Evolutionary conservation across 2,888 invertebrate genomes (phyloP), one percentile per base, ranked within the genome.

Genomic region (Drosophila algonquin): DNA sequence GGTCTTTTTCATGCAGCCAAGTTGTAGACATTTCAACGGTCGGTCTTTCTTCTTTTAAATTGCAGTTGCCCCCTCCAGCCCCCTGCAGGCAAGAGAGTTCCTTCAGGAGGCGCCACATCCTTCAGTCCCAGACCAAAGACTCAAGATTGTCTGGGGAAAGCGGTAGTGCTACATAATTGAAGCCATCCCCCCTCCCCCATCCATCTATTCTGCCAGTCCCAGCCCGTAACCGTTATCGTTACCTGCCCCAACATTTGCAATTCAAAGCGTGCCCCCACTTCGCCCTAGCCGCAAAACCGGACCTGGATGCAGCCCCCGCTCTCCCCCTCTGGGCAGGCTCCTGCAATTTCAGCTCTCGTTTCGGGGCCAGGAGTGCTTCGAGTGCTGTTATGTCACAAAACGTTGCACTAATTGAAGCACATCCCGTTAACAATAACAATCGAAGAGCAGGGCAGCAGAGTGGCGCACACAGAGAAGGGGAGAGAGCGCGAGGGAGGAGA

Each of bases 361-460:
- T 70, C 60, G 71, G 59, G 59, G 47, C 58, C 62, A 64, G 56
- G 51, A 75, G 76, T 70, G 58, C 48, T 52, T 72, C 57, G 53
- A 70, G 58, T 69, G 69, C 69, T 59, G 52, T 44, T 68, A 53
- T 14, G 71, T 40, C 65, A 54, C 75, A 69, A 75, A 75, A 77
- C 75, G 80, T 64, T 69, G 67, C 86, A 80, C 88, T 83, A 87
- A 83, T 88, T 88, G 89, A 86, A 86, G 89, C 70, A 76, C 56
- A 30, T 51, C 32, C 48, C 16, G n/a, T 40, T 12, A 55, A 62
- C 58, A 72, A 59, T 63, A 62, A 73, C 51, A 71, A 53, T 35
- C 47, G 21, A 73, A 50, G 16, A 27, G n/a, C 6, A 47, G 45
- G 50, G 35, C 63, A 48, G 35, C 61, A 24, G 30, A 48, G 50